Base-by-base conservation (phyloP, 2,888 invertebrate species). In the Drepanosiphum platanoidis region DNA sequence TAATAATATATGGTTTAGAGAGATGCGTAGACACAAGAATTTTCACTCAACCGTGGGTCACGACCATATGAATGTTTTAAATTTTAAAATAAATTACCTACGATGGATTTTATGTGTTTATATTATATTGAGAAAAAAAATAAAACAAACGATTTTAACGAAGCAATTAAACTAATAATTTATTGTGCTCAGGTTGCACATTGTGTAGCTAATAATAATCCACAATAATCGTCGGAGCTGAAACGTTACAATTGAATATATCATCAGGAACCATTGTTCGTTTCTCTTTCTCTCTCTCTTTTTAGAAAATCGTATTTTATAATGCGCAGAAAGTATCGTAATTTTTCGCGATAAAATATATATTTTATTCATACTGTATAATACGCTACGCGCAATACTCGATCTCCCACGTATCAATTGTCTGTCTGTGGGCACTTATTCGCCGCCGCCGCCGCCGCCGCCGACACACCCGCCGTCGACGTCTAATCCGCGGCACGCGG, bases 81-180 rank as follows among this genome's bases (percentile, higher is more conserved):
- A 42, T 42, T 42, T 42, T 42, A 42, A 42, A 42, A 42, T 42
- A 42, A 42, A 42, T 13, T 46, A 7, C 18, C n/a, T 9, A 7
- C 15, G 46, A 15, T 46, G 15, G 13, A 46, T 18, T 15, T 46
- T 58, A 58, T n/a, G 18, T 5, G n/a, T 4, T 3, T n/a, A n/a
- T 7, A n/a, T n/a, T 8, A n/a, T n/a, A n/a, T n/a, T n/a, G n/a
- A n/a, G n/a, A n/a, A n/a, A n/a, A 61, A 52, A 52, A 52, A 34
- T n/a, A 58, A 75, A 75, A 75, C 52, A 75, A 75, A 52, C 13
- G 15, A 58, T 52, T 75, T 34, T 75, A 75, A 75, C 52, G 74
- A 75, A 75, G 52, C 74, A 46, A 72, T 46, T 75, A 75, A 52
- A 75, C 13, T n/a, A 52, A 34, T n/a, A 58, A 75, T 75, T 58